Conservation (phyloP, 2,888 invertebrate genomes). For the Nebria brevicollis region DNA sequence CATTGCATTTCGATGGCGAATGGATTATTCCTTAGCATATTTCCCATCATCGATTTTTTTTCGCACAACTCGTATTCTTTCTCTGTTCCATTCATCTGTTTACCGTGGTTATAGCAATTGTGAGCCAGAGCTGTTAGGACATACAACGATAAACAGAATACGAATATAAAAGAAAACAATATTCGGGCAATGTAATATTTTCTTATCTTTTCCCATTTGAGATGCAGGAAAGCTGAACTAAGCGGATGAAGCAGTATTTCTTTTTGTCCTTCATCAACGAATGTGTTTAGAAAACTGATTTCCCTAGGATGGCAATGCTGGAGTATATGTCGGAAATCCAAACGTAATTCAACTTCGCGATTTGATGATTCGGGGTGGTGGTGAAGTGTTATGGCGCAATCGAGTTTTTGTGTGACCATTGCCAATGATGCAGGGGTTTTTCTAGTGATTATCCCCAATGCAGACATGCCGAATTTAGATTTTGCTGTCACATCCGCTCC, state of each 20-base stretch:
- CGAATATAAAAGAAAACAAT: conserved; percentile 81
- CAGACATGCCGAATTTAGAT: conserved; percentile 87
- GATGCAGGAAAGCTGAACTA: conserved; percentile 86
- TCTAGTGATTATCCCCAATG: conserved; percentile 84
- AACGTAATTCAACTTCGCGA: conserved; percentile 81
- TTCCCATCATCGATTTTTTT: conserved; percentile 80
- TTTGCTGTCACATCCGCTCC: conserved; percentile 91
- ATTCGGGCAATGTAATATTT: conserved; percentile 86
- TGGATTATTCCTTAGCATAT: conserved; percentile 79
- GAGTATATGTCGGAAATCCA: conserved; percentile 83
- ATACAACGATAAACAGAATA: conserved; percentile 82
- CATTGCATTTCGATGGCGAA: conserved; percentile 84
- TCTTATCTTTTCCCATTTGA: conserved; percentile 91
- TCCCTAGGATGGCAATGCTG: conserved; percentile 87
- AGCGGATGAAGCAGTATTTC: conserved; percentile 87
- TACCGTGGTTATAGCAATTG: conserved; percentile 85
- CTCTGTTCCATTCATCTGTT: conserved; percentile 68
- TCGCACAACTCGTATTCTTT: conserved; percentile 78
- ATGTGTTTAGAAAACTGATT: conserved; percentile 86
- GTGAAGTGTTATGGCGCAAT: conserved; percentile 81
- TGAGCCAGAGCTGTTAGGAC: conserved; percentile 85
- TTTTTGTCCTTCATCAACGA: conserved; percentile 89
- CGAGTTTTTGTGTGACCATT: conserved; percentile 83
- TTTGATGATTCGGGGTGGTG: conserved; percentile 81
- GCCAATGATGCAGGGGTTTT: conserved; percentile 88